These are phyloP conservation scores for Phocides pigmalion DNA, from an alignment of 1,140 invertebrate genomes.

Conservation along the genomic window DNA sequence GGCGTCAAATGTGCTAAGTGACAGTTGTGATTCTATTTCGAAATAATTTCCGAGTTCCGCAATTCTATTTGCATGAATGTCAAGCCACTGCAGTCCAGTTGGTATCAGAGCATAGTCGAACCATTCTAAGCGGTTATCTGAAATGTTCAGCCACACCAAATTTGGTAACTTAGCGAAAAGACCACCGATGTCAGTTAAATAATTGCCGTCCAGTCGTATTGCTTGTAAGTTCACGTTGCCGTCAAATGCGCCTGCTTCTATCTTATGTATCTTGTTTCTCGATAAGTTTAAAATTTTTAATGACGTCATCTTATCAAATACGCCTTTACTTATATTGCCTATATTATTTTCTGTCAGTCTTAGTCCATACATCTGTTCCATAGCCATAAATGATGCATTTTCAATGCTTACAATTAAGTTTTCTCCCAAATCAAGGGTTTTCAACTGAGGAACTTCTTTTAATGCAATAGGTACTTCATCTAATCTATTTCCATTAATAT, in stretches of 20 bases:
- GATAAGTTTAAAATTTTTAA: slow-evolving; percentile 95
- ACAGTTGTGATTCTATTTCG: slow-evolving; percentile 92
- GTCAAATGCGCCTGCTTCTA: slow-evolving; percentile 94
- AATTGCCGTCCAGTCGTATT: slow-evolving; percentile 94
- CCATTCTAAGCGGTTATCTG: slow-evolving; percentile 94
- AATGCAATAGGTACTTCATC: slow-evolving; percentile 93
- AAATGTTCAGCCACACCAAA: slow-evolving; percentile 96
- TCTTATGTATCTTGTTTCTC: slow-evolving; percentile 92
- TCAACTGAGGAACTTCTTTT: slow-evolving; percentile 90
- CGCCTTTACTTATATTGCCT: slow-evolving; percentile 92
- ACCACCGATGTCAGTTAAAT: slow-evolving; percentile 92
- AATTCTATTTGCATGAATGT: slow-evolving; percentile 95
- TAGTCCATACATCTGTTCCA: slow-evolving; percentile 93
- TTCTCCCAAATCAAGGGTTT: slow-evolving; percentile 94
- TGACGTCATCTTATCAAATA: slow-evolving; percentile 92
- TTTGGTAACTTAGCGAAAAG: slow-evolving; percentile 94
- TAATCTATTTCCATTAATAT: slow-evolving; percentile 94
- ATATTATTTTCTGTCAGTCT: slow-evolving; percentile 95
- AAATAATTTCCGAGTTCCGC: slow-evolving; percentile 95
- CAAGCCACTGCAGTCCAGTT: slow-evolving; percentile 93
- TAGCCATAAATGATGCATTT: slow-evolving; percentile 91
- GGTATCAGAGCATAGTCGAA: slow-evolving; percentile 97
- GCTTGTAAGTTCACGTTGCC: slow-evolving; percentile 93
- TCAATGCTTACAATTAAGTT: slow-evolving; percentile 93
- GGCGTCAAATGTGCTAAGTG: slow-evolving; percentile 93